These are phyloP conservation scores for Zootermopsis nevadensis DNA, from an alignment of 2,888 invertebrate genomes.

Conservation along the genomic window DNA sequence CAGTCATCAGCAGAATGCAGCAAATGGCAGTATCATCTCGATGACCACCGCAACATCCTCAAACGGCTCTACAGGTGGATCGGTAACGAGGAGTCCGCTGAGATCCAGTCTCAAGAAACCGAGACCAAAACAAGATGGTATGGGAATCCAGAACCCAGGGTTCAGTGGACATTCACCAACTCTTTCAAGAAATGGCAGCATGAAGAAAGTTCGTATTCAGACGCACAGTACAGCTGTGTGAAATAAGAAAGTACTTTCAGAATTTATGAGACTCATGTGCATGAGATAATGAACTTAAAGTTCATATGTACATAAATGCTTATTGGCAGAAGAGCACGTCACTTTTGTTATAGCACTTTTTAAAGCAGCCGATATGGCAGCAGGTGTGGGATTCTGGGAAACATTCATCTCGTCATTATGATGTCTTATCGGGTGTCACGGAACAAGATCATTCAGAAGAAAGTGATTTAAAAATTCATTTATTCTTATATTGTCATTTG, in stretches of 20 bases:
- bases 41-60: slow-evolving; percentile 64
- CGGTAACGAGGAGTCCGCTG: slow-evolving; percentile 72
- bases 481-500: no score
- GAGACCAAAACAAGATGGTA: slow-evolving; percentile 63
- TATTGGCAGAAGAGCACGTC: neutral
- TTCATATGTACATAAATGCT: neutral
- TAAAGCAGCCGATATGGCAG: no score
- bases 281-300: neutral
- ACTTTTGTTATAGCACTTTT: neutral
- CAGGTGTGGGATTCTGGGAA: no score
- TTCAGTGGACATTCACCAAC: slow-evolving; percentile 87
- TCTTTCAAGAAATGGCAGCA: slow-evolving; percentile 84
- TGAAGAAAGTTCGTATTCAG: slow-evolving; percentile 91
- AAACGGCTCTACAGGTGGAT: slow-evolving; percentile 63
- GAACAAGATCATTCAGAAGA: no score
- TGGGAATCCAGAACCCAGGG: slow-evolving; percentile 89
- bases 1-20: slow-evolving; percentile 64
- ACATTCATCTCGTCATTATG: no score
- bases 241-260: slow-evolving; percentile 26
- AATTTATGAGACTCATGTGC: neutral
- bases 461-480: no score
- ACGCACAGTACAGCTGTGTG: slow-evolving; percentile 91
- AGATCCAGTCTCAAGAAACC: slow-evolving; percentile 87
- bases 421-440: no score
- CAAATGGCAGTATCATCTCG: slow-evolving; percentile 60